These are phyloP conservation scores for Tuta absoluta DNA, from an alignment of 2,888 invertebrate genomes.

Conservation along the genomic window DNA sequence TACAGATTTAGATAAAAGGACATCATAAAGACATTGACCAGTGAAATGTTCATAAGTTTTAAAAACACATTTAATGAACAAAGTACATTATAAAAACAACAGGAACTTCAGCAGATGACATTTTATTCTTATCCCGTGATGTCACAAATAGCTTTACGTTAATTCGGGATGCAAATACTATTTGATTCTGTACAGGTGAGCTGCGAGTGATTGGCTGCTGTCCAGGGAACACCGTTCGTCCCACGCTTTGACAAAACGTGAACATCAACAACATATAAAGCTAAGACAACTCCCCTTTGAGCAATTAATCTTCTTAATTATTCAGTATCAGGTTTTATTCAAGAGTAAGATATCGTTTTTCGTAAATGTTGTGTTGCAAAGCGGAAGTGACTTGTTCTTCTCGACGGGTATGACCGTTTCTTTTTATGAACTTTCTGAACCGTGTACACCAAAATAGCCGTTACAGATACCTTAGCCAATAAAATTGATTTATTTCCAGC, in stretches of 20 bases:
- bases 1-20: not conserved
- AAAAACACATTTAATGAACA: not conserved
- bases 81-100: not conserved
- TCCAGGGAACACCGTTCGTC: slow-evolving; percentile 58
- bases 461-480: slow-evolving; percentile 53
- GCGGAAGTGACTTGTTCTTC: not conserved
- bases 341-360: not conserved
- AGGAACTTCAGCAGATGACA: slow-evolving; percentile 7
- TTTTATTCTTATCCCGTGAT: slow-evolving; percentile 24
- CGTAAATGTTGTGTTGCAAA: not conserved
- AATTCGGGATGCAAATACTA: slow-evolving; percentile 41
- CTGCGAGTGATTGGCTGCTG: slow-evolving; percentile 63
- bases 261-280: slow-evolving; percentile 58
- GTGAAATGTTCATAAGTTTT: not conserved
- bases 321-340: slow-evolving; percentile 13
- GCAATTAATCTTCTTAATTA: slow-evolving; percentile 17
- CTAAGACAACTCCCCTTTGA: slow-evolving; percentile 32
- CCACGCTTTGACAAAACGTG: slow-evolving; percentile 47
- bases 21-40: not conserved
- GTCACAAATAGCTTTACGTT: slow-evolving; percentile 34
- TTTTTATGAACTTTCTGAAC: slow-evolving; percentile 23
- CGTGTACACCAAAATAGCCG: slow-evolving; percentile 43
- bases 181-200: slow-evolving; percentile 69
- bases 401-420: slow-evolving; percentile 5
- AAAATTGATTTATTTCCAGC: slow-evolving; percentile 61